Evolutionary conservation across 2,113 vertebrate species (phyloP), one percentile per base, ranked within the genome.

Genomic region (Sula dactylatra): DNA sequence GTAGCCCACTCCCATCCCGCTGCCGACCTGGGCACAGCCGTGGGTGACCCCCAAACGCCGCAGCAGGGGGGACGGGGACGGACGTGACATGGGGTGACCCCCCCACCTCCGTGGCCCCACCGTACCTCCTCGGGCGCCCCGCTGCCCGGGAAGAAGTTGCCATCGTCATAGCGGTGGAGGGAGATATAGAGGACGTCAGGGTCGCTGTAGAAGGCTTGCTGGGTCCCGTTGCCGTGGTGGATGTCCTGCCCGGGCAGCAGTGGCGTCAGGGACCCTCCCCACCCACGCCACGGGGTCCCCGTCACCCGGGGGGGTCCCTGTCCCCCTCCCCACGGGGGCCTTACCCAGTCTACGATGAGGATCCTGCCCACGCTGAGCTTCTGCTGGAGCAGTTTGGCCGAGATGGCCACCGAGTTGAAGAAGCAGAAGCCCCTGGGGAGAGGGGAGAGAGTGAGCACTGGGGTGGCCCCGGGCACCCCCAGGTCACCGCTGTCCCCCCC

Each of bases 311-410:
- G 6, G 45, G 13, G 54, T 45, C 29, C 22, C 34, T 2, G 1
- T 50, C 55, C 32, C 52, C 38, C 4, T 55, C 18, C 47, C 47
- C 2, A 1, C 19, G 7, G 18, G 18, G 10, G 8, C 26, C 98
- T 98, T 95, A 99, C 99, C 99, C 99, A 99, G 98, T 99, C 99
- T 91, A 99, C 99, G 12, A 99, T 99, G 97, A 99, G 99, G 97
- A 99, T 98, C 97, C 99, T 99, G 96, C 98, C 99, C 98, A 99
- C 98, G 9, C 98, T 99, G 87, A 99, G 98, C 92, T 99, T 98
- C 98, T 99, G 99, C 97, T 99, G 99, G 64, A 99, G 98, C 62
- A 99, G 98, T 56, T 99, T 99, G 81, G 99, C 98, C 47, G 99
- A 98, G 86, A 99, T 99, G 91, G 99, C 99, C 65, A 99, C 99